phyloP scores from a whole-genome alignment of 2,113 vertebrate genomes.

The Capra hircus region DNA sequence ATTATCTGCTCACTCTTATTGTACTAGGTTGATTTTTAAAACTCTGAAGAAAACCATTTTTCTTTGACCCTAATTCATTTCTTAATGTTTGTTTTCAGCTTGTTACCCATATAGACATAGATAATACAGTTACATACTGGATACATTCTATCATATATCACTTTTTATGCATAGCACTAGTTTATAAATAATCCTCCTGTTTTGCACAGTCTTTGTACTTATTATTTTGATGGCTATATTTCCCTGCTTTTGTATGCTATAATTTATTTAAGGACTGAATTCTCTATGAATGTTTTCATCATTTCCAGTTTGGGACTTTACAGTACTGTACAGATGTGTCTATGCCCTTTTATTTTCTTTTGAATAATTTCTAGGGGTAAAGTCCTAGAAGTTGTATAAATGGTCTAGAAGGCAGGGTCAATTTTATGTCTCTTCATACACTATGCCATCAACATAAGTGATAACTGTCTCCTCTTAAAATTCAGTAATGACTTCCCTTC shows the following conservation, averaged over 20 bases:
- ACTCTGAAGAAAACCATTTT: neutral
- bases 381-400: neutral
- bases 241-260: neutral
- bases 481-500: neutral
- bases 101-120: rapidly evolving
- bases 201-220: neutral
- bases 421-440: neutral
- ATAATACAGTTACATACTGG: rapidly evolving
- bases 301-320: neutral
- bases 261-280: neutral
- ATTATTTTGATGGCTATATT: neutral
- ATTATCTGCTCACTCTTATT: neutral
- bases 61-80: neutral
- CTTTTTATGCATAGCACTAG: neutral
- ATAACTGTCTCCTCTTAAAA: neutral
- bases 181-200: neutral
- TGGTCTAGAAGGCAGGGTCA: neutral
- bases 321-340: neutral
- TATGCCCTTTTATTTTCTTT: neutral
- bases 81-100: neutral
- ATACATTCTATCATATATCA: neutral
- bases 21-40: neutral
- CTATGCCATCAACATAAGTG: neutral
- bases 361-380: neutral
- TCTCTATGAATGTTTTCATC: neutral